Evolutionary conservation across 2,797 vertebrate genomes (phyloP).

Genomic region (Sebastes miniatus): DNA sequence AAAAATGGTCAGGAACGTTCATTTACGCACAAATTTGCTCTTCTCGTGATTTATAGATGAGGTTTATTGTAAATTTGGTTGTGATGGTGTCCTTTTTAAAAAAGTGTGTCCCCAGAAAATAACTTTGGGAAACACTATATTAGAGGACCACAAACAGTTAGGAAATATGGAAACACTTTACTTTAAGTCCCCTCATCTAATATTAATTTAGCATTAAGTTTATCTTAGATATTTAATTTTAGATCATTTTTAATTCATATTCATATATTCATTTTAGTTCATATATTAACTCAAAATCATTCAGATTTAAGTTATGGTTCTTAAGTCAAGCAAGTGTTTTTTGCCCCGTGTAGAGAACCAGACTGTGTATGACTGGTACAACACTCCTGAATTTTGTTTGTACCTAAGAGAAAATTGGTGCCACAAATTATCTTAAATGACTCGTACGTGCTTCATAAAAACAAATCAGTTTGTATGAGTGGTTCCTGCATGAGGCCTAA

Average conservation of each 20-base stretch:
- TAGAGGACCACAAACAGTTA: not conserved
- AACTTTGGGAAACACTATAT: too few relatives aligned
- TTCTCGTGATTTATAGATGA: too few relatives aligned
- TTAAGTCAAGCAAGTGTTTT: not conserved
- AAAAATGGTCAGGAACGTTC: too few relatives aligned
- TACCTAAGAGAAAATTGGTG: not conserved
- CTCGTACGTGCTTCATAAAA: not conserved
- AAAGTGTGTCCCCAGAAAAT: too few relatives aligned
- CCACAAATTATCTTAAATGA: not conserved
- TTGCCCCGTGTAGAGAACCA: not conserved
- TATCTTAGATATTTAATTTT: not conserved
- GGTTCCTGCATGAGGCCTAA: not conserved
- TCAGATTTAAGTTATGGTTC: not conserved
- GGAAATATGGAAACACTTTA: not conserved
- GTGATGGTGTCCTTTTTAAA: too few relatives aligned
- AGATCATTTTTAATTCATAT: not conserved
- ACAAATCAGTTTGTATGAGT: not conserved
- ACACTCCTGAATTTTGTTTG: not conserved
- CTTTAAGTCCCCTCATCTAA: not conserved
- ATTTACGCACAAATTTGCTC: too few relatives aligned
- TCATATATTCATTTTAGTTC: accelerated
- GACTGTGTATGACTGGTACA: not conserved
- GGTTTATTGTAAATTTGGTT: too few relatives aligned
- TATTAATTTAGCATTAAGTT: not conserved
- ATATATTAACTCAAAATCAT: not conserved